Percentiles rank a stretch among this genome's conserved stretches.
phyloP scores from a whole-genome alignment of 2,888 invertebrate species.

The Beris chalybata region DNA sequence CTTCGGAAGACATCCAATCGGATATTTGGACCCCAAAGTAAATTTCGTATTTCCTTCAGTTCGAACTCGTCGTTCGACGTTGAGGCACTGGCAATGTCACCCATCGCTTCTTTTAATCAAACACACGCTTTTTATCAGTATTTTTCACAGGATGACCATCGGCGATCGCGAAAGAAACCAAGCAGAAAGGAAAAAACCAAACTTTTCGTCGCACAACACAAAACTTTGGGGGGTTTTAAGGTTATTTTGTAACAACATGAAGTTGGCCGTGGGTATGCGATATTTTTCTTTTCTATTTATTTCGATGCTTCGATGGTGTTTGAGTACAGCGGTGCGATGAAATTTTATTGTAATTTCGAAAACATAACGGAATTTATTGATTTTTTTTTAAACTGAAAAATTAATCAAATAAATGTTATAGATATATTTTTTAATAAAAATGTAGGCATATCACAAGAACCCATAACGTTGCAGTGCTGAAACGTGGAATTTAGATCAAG shows the following conservation, averaged over 20 bases:
- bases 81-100: conserved; percentile 49
- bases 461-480: no score
- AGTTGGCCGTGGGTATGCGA: background rate
- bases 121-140: conserved; percentile 1
- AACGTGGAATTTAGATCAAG: no score
- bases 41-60: conserved; percentile 71
- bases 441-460: no score
- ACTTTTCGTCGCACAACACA: conserved; percentile 15
- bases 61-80: conserved; percentile 61
- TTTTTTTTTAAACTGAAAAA: no score
- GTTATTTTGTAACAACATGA: conserved; percentile 36
- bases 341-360: background rate
- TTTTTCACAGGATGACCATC: conserved; percentile 18
- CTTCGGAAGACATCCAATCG: conserved; percentile 86
- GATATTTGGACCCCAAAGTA: conserved; percentile 83
- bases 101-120: conserved; percentile 42
- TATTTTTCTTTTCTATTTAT: background rate
- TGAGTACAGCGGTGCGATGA: conserved; percentile 5
- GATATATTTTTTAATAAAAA: no score
- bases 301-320: conserved; percentile 15
- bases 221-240: conserved; percentile 21
- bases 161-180: conserved; percentile 11
- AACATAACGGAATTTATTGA: background rate
- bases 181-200: conserved; percentile 5
- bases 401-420: no score